Evolutionary conservation across 2,888 invertebrate genomes (phyloP), one percentile per base, ranked within the genome.

Genomic region (Diaprepes abbreviatus): DNA sequence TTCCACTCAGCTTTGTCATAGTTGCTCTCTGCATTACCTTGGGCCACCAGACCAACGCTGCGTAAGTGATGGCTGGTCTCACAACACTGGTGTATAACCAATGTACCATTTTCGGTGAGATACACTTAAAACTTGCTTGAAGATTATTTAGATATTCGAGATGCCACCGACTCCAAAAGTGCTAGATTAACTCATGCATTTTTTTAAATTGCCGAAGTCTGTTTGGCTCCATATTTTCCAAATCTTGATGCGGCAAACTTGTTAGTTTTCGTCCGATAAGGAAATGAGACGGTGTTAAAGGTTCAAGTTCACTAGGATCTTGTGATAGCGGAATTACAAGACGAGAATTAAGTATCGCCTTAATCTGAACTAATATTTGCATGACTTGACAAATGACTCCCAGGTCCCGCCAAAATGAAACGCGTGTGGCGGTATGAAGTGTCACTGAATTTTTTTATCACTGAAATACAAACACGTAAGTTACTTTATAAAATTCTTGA

Each of bases 261-360:
- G 76, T 66, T 72, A 43, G 21, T 72, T 21, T n/a, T 55, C 31
- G 12, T n/a, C 76, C 74, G 58, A 78, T 74, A 3, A 77, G 59
- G 59, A 79, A 79, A 64, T 78, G 77, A 17, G 66, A 74, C 1
- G 78, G 76, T 0, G 77, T 78, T 3, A 79, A n/a, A n/a, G n/a
- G 66, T 12, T 43, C 58, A 16, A 67, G 40, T 52, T 77, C 75
- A 54, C 66, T 70, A 10, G 76, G 77, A 67, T 79, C 77, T 54
- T 38, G 40, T 10, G 74, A 73, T 1, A 77, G n/a, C 2, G 76
- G 73, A 7, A 54, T 58, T 3, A 81, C 54, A 5, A 79, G 80
- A 12, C 80, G 48, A 0, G 77, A 80, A 69, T 81, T 80, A 16
- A 80, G 58, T 17, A 75, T 64, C 2, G 75, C 74, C 67, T 81